phyloP scores from a whole-genome alignment of 2,888 invertebrate genomes.

The Stomorhina lunata region DNA sequence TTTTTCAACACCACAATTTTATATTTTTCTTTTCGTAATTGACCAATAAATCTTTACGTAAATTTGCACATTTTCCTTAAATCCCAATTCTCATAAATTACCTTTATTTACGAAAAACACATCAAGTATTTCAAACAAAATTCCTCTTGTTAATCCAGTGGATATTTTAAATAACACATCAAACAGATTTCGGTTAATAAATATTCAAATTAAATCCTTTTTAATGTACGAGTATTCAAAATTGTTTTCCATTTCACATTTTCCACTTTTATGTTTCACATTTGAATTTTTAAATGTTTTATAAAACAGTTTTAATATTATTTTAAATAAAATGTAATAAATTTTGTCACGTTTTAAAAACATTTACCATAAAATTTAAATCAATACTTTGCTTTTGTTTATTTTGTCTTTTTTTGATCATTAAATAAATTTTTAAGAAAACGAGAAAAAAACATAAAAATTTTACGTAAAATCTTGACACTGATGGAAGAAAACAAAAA shows the following conservation, averaged over 20 bases:
- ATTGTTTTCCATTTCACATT: not conserved
- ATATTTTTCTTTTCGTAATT: too few relatives aligned
- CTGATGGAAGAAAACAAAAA: constrained; percentile 29
- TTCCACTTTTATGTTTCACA: not conserved
- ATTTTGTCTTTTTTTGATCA: not conserved
- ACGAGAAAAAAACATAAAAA: not conserved
- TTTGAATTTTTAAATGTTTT: not conserved
- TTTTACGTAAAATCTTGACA: constrained; percentile 34
- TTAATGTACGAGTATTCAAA: not conserved
- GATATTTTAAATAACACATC: constrained; percentile 12
- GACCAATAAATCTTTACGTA: too few relatives aligned
- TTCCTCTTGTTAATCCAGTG: constrained; percentile 26
- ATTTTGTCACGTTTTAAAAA: constrained; percentile 76
- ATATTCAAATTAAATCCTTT: constrained; percentile 51
- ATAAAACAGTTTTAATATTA: constrained; percentile 23
- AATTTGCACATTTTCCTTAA: too few relatives aligned
- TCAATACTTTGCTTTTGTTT: constrained; percentile 27
- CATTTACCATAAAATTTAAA: constrained; percentile 72
- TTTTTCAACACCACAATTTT: too few relatives aligned
- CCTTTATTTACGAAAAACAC: too few relatives aligned
- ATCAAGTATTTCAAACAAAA: constrained; percentile 20
- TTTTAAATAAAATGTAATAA: constrained; percentile 68
- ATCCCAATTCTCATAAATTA: too few relatives aligned
- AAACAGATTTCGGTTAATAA: constrained; percentile 24
- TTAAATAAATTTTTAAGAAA: constrained; percentile 6